phyloP scores from a whole-genome alignment of 2,797 vertebrate species.

The Pagetopsis macropterus region DNA sequence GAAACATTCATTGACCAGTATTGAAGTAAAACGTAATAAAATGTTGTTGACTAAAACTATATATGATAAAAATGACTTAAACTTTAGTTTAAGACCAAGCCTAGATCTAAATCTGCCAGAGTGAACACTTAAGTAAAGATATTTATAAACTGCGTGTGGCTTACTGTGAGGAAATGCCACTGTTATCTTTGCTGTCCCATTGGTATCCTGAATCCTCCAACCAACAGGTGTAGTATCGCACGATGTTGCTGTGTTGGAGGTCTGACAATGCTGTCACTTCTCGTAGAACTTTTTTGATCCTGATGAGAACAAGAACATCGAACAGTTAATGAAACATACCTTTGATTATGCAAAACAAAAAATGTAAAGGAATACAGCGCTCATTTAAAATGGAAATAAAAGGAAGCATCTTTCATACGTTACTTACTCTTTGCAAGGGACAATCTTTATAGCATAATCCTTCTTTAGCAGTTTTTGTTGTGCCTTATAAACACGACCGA shows the following conservation, averaged over 20 bases:
- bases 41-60: too few relatives aligned
- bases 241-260: slow-evolving; percentile 78
- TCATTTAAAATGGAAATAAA: neutral
- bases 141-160: slow-evolving; percentile 1
- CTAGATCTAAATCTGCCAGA: too few relatives aligned
- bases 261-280: slow-evolving; percentile 73
- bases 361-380: neutral
- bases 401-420: neutral
- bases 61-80: too few relatives aligned
- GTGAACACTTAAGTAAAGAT: too few relatives aligned
- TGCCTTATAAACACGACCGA: slow-evolving; percentile 81
- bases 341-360: neutral
- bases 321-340: neutral
- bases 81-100: too few relatives aligned
- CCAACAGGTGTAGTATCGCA: slow-evolving; percentile 80
- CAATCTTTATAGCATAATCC: slow-evolving; percentile 80
- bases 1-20: too few relatives aligned
- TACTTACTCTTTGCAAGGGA: slow-evolving; percentile 74
- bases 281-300: slow-evolving; percentile 70
- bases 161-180: slow-evolving; percentile 72
- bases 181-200: slow-evolving; percentile 45
- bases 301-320: neutral
- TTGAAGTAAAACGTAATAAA: too few relatives aligned
- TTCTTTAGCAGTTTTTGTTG: slow-evolving; percentile 48
- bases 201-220: slow-evolving; percentile 62